Evolutionary conservation across 2,888 invertebrate genomes (phyloP).

Genomic region (Drosophila koepferae): DNA sequence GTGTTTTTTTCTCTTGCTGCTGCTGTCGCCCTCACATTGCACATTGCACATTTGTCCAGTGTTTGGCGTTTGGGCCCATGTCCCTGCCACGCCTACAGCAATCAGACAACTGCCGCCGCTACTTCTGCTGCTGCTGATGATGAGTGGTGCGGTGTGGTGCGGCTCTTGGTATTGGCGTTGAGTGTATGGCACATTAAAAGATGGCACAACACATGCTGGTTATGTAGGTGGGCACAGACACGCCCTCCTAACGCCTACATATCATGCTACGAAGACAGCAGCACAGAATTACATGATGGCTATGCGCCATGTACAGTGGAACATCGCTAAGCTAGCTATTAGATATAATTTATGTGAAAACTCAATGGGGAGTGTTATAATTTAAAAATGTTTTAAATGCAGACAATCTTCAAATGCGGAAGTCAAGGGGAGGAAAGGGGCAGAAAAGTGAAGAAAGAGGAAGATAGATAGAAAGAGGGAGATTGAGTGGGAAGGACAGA

Average conservation of each 20-base stretch:
- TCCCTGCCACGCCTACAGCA: constrained; percentile 61
- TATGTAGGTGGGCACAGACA: constrained; percentile 44
- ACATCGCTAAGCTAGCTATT: not conserved
- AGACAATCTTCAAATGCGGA: too few relatives aligned
- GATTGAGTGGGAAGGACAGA: not conserved
- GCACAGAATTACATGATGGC: constrained; percentile 20
- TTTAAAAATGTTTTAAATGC: too few relatives aligned
- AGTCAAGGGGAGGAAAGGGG: not conserved
- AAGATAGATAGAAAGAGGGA: not conserved
- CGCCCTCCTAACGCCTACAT: constrained; percentile 33
- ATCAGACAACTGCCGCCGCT: constrained; percentile 37
- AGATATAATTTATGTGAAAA: not conserved
- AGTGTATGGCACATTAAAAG: constrained; percentile 70
- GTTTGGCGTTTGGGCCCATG: constrained; percentile 56
- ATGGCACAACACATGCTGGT: constrained; percentile 54
- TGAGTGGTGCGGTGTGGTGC: not conserved
- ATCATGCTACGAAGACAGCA: constrained; percentile 24
- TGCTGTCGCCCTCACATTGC: constrained; percentile 36
- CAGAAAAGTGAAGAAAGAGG: not conserved
- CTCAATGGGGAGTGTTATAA: not conserved
- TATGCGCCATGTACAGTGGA: constrained; percentile 17
- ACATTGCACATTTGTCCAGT: constrained; percentile 74
- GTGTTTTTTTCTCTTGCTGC: constrained; percentile 14
- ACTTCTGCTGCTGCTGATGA: not conserved
- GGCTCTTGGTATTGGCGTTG: constrained; percentile 33